Percentiles rank a stretch among this genome's conserved stretches.
phyloP scores from a whole-genome alignment of 2,797 vertebrate species.

The Pseudocheirus occidentalis region DNA sequence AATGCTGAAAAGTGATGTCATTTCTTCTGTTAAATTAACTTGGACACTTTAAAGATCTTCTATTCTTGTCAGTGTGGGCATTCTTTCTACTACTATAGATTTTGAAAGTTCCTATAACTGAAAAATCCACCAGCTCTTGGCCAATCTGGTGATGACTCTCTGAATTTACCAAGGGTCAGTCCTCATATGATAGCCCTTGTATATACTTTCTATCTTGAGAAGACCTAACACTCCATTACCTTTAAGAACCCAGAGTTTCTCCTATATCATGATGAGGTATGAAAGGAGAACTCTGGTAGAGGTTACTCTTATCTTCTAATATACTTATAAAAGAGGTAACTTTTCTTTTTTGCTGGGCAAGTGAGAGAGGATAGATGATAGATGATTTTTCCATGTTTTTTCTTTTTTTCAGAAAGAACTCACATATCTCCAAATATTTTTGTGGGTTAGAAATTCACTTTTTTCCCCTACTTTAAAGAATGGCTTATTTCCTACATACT shows the following conservation, averaged over 20 bases:
- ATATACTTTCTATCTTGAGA: neutral
- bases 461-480: neutral
- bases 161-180: neutral
- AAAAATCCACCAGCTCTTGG: neutral
- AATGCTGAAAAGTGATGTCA: neutral
- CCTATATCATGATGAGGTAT: neutral
- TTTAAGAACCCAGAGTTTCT: neutral
- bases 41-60: neutral
- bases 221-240: neutral
- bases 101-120: neutral
- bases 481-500: neutral
- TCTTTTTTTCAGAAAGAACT: neutral
- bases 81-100: neutral
- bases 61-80: neutral
- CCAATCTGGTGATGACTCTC: neutral
- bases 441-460: neutral
- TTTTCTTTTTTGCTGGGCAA: neutral
- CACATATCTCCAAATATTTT: neutral
- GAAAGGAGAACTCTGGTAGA: neutral
- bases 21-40: constrained; percentile 21
- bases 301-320: too few species aligned
- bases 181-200: neutral
- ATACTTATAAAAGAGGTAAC: neutral
- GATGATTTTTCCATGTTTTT: neutral
- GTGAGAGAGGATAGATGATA: neutral